Percentiles rank a stretch among this genome's conserved stretches.
These are phyloP conservation scores for Scomber colias DNA, from an alignment of 2,113 vertebrate species.

Conservation along the genomic window DNA sequence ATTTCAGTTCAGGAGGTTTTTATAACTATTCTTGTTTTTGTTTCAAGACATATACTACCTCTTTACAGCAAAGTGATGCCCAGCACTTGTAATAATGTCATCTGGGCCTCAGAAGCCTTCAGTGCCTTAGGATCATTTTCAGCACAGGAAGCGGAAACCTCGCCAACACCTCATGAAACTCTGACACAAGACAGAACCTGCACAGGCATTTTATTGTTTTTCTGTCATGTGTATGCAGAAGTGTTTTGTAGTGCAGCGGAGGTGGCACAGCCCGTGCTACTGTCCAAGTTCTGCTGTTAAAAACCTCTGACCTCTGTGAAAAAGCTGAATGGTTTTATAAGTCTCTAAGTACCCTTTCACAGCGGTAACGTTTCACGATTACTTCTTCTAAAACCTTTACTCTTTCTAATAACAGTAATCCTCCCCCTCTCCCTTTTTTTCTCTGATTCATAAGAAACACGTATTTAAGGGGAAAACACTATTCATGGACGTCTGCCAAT, in stretches of 20 bases:
- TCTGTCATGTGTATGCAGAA: constrained; percentile 31
- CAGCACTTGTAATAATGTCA: constrained; percentile 5
- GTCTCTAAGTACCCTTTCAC: constrained; percentile 49
- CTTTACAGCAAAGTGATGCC: not conserved
- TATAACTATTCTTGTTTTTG: not conserved
- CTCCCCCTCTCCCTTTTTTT: constrained; percentile 13
- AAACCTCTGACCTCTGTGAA: constrained; percentile 48
- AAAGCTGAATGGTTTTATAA: constrained; percentile 47
- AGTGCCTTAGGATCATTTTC: constrained; percentile 33
- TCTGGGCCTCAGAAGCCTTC: not conserved
- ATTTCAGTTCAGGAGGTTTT: not conserved
- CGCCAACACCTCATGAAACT: constrained; percentile 55
- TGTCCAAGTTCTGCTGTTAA: constrained; percentile 43
- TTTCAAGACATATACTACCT: not conserved
- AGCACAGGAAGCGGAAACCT: constrained; percentile 44
- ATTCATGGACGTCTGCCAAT: constrained; percentile 70
- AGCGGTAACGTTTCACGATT: constrained; percentile 60
- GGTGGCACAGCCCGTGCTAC: constrained; percentile 31
- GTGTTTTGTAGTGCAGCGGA: constrained; percentile 34
- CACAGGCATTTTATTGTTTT: constrained; percentile 8
- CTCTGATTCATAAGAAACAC: constrained; percentile 72
- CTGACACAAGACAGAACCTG: constrained; percentile 32
- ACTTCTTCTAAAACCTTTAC: constrained; percentile 67
- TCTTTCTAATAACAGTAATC: constrained; percentile 67
- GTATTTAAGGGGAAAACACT: constrained; percentile 66